Conservation (phyloP, 2,113 vertebrate genomes). For the Nicator chloris region DNA sequence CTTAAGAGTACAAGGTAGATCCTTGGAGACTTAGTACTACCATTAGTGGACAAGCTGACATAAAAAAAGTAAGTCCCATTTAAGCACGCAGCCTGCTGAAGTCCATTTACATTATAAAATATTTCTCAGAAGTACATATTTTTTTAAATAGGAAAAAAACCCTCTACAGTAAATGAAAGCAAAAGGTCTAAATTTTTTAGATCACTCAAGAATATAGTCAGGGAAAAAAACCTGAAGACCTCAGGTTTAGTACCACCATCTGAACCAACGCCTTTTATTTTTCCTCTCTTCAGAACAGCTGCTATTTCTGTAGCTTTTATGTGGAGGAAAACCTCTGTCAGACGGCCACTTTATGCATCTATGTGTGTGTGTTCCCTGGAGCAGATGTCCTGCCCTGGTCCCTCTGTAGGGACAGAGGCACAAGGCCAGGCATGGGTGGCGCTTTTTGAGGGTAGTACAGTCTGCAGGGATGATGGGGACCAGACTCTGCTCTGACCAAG, state of each 20-base stretch:
- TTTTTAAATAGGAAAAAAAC: conserved; percentile 56
- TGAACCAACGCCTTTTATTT: not conserved
- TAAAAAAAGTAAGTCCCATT: conserved; percentile 35
- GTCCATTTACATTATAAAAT: conserved; percentile 68
- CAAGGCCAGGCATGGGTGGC: not conserved
- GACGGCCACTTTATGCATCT: not conserved
- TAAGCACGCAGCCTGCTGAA: conserved; percentile 22
- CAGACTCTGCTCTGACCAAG: not conserved
- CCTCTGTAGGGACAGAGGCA: not conserved
- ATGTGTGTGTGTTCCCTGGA: not conserved
- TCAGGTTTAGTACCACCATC: not conserved
- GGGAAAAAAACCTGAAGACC: not conserved
- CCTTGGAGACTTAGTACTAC: conserved; percentile 65
- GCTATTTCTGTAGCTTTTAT: not conserved
- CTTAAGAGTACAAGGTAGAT: conserved; percentile 34
- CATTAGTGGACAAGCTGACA: conserved; percentile 65
- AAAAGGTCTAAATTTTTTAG: conserved; percentile 14
- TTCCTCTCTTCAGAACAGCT: not conserved
- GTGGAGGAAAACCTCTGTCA: not conserved
- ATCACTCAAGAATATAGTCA: not conserved
- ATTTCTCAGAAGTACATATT: conserved; percentile 69
- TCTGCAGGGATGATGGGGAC: not conserved
- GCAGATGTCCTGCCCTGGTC: not conserved
- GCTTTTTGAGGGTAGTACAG: not conserved
- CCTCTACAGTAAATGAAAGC: not conserved